These are phyloP conservation scores for Lasioglossum lativentre DNA, from an alignment of 2,888 invertebrate genomes.

Conservation along the genomic window DNA sequence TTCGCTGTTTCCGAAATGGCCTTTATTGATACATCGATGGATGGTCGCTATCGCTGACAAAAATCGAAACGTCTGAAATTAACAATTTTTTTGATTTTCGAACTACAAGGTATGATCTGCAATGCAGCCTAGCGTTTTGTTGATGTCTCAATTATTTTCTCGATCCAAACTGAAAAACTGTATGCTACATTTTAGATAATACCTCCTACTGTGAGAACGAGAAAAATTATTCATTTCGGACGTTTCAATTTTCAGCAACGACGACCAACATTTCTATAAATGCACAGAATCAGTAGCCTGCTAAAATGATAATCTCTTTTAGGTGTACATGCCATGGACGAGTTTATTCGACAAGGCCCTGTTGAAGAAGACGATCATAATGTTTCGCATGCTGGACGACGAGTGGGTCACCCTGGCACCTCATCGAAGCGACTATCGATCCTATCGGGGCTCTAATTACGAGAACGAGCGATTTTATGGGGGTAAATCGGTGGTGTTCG, in stretches of 20 bases:
- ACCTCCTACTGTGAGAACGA: no score
- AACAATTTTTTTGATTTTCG: neutral
- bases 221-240: no score
- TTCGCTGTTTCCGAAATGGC: no score
- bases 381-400: slow-evolving; percentile 78
- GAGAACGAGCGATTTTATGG: slow-evolving; percentile 77
- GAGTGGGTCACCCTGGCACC: slow-evolving; percentile 78
- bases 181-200: no score
- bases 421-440: slow-evolving; percentile 72
- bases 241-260: no score
- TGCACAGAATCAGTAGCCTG: neutral
- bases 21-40: no score
- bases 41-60: no score
- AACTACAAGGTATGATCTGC: neutral
- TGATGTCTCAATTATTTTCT: no score
- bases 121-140: no score
- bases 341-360: slow-evolving; percentile 74
- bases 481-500: slow-evolving; percentile 79
- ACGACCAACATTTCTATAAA: no score
- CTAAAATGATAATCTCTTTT: neutral
- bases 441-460: slow-evolving; percentile 75
- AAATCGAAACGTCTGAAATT: no score
- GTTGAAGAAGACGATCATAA: slow-evolving; percentile 76
- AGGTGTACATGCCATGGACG: slow-evolving; percentile 76
- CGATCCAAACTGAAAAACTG: no score